Base-by-base conservation (phyloP, 1,140 invertebrate genomes). In the Pseudoatta argentina region DNA sequence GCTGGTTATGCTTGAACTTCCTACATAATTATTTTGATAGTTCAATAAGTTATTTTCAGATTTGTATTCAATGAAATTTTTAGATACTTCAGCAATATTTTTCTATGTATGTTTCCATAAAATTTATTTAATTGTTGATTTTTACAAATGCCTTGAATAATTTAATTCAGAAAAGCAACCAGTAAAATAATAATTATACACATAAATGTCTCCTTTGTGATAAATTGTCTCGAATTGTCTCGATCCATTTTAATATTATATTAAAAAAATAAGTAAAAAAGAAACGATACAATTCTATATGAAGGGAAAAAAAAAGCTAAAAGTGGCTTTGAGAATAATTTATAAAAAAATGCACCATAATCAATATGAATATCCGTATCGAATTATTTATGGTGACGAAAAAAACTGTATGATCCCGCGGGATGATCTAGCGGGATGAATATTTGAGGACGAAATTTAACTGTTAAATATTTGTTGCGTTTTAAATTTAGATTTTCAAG, bases 331-430 rank as follows among this genome's bases (percentile, higher is more conserved):
- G 64, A 44, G 21, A 67, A 14, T 67, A 18, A 39, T 67, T 67
- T 21, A 5, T 12, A 44, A 14, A 67, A 67, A 64, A 3, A 21
- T n/a, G 30, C 24, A 12, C 34, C n/a, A 5, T 21, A 18, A 67
- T 67, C n/a, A 67, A 67, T 67, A 67, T 67, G 64, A 4, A 67
- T 67, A 4, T 10, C 18, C 21, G n/a, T 44, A 44, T 12, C 16
- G 64, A 67, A 67, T 67, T 67, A 67, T 67, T 67, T 12, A 67
- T 10, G 64, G 39, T 30, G 34, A n/a, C 34, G n/a, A 67, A 67
- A 67, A 53, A 44, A 44, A 44, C 21, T 67, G 34, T 12, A 44
- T 67, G n/a, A 21, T 67, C 64, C 64, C 34, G 34, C 4, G n/a
- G n/a, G n/a, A n/a, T n/a, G n/a, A n/a, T n/a, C n/a, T 6, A 1